Conservation (phyloP, 2,113 vertebrate genomes). For the Percopsis transmontana region DNA sequence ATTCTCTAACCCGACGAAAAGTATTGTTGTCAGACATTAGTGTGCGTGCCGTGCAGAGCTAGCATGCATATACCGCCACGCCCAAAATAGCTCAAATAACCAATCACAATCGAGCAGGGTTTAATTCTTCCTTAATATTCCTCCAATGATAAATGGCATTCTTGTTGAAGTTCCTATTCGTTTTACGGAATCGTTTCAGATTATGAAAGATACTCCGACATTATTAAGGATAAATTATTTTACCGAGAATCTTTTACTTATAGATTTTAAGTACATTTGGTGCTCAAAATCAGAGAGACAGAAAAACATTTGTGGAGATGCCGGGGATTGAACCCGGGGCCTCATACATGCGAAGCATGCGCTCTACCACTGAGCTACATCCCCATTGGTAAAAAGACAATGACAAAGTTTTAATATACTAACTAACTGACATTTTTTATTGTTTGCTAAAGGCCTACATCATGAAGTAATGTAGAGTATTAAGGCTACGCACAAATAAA, state of each 20-base stretch:
- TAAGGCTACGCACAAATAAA: no score
- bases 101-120: slow-evolving; percentile 35
- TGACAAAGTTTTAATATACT: no score
- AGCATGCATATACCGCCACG: slow-evolving; percentile 21
- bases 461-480: no score
- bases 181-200: background rate
- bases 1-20: background rate
- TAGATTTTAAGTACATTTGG: background rate
- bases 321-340: slow-evolving; percentile 86
- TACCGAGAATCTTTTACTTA: background rate
- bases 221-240: background rate
- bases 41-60: slow-evolving; percentile 8
- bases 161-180: background rate
- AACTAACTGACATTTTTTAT: no score
- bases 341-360: slow-evolving; percentile 87
- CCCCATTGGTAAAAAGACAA: slow-evolving; percentile 63
- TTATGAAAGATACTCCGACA: background rate
- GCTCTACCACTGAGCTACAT: slow-evolving; percentile 89
- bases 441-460: no score
- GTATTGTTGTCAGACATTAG: slow-evolving; percentile 34
- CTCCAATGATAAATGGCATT: slow-evolving; percentile 33
- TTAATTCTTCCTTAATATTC: background rate
- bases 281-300: background rate
- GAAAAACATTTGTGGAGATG: slow-evolving; percentile 68
- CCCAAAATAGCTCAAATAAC: slow-evolving; percentile 3